phyloP scores from a whole-genome alignment of 2,888 invertebrate species.

The Heliconius charithonia region DNA sequence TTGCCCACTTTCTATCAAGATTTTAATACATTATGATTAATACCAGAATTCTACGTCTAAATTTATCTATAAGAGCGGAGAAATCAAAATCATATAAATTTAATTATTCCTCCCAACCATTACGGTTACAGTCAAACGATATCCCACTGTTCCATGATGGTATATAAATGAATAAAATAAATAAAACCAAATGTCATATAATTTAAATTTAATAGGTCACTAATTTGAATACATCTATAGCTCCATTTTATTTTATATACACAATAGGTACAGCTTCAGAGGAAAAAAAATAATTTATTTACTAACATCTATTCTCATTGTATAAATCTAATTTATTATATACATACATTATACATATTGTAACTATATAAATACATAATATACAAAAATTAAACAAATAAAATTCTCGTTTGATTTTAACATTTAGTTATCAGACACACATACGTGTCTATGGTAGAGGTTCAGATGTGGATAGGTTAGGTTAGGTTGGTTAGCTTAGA shows the following conservation, averaged over 20 bases:
- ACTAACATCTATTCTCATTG: conserved; percentile 37
- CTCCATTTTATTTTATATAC: conserved; percentile 15
- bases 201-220: conserved; percentile 9
- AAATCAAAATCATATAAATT: neutral
- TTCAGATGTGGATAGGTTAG: neutral
- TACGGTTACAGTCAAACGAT: neutral
- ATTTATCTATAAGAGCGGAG: neutral
- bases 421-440: neutral
- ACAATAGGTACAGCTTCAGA: conserved; percentile 35
- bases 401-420: neutral
- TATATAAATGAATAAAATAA: neutral
- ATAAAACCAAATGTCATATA: conserved; percentile 5
- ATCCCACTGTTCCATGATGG: neutral
- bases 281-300: conserved; percentile 35
- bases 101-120: neutral
- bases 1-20: neutral
- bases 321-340: conserved; percentile 22
- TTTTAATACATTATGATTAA: neutral
- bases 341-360: neutral
- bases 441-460: neutral
- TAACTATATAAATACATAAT: conserved; percentile 1
- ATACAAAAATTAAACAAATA: neutral
- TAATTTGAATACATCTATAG: conserved; percentile 22
- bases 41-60: neutral
- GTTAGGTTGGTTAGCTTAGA: neutral